Percentiles rank a stretch among this genome's conserved stretches.
These are phyloP conservation scores for Tarsius wallacei DNA, from an alignment of 2,797 vertebrate species.

Conservation along the genomic window DNA sequence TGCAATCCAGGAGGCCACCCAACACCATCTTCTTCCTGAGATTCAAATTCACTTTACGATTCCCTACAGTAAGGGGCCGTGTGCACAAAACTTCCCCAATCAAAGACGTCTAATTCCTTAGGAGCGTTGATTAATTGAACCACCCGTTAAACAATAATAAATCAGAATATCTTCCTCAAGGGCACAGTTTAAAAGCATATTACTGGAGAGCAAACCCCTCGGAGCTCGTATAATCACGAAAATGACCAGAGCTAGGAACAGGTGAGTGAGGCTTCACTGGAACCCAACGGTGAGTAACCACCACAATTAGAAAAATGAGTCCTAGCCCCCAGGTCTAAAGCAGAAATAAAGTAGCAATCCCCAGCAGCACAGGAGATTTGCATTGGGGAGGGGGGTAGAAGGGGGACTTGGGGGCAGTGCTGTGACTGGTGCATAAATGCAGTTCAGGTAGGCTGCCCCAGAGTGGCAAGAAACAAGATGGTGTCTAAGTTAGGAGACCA, in stretches of 20 bases:
- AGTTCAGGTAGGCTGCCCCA: slow-evolving; percentile 7
- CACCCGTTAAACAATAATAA: background rate
- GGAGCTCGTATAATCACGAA: background rate
- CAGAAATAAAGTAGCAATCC: slow-evolving; percentile 18
- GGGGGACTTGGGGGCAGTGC: too few relatives aligned
- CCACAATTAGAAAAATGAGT: background rate
- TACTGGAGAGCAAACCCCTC: background rate
- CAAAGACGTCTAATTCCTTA: slow-evolving; percentile 11
- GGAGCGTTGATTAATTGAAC: slow-evolving; percentile 51
- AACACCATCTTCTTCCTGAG: background rate
- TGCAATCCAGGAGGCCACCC: background rate
- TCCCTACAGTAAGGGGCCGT: background rate
- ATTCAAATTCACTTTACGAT: background rate
- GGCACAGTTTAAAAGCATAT: slow-evolving; percentile 16
- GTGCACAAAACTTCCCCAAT: slow-evolving; percentile 9
- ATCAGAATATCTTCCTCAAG: slow-evolving; percentile 16
- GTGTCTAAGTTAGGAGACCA: background rate
- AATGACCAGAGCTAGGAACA: background rate
- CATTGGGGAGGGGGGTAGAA: background rate
- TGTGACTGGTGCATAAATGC: background rate
- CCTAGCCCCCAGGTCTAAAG: background rate
- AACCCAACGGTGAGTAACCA: background rate
- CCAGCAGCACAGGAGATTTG: background rate
- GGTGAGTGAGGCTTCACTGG: slow-evolving; percentile 31
- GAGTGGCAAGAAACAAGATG: slow-evolving; percentile 44